Base-by-base conservation (phyloP, 2,797 vertebrate genomes). In the Prunella strophiata region DNA sequence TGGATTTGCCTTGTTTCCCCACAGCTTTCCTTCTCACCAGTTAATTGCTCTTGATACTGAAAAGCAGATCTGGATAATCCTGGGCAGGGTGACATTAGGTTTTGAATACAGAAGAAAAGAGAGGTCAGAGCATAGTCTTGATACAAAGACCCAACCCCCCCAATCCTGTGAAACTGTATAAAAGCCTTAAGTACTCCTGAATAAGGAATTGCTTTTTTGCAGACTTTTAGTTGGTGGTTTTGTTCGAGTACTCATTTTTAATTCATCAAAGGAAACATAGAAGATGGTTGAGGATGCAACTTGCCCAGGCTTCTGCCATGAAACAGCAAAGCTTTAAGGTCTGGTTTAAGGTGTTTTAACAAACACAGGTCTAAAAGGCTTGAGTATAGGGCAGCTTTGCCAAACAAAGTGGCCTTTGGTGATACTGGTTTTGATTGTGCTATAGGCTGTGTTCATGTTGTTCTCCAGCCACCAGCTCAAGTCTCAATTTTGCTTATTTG, bases 51-150 rank as follows among this genome's bases (percentile, higher is more conserved):
- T 74, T 32, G 51, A 72, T 68, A 71, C 40, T 78, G 38, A 67
- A 82, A 93, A 77, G 83, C 77, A 81, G 80, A 81, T 65, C 32
- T 1, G 6, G 82, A 78, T 92, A 91, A 95, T 83, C 85, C 82
- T 36, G 85, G 48, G 38, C 55, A 77, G 62, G 29, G 66, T 66
- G 47, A 70, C 52, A 30, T 65, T 32, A 55, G 32, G 45, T 75
- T 94, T 80, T 91, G 62, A 88, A 84, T 34, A 25, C 9, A 50
- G 50, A 83, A 85, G 67, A 80, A 86, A 89, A 57, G 67, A 79
- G 90, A 92, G 50, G 79, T 92, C 72, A 89, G 76, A 74, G 58
- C 8, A 3, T 61, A 27, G 72, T 29, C 51, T 62, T 89, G n/a
- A 80, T 67, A 84, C 54, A 85, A 91, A 89, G 80, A 89, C 55